Base-by-base conservation (phyloP, 2,113 vertebrate species). In the Malaclemys terrapin region DNA sequence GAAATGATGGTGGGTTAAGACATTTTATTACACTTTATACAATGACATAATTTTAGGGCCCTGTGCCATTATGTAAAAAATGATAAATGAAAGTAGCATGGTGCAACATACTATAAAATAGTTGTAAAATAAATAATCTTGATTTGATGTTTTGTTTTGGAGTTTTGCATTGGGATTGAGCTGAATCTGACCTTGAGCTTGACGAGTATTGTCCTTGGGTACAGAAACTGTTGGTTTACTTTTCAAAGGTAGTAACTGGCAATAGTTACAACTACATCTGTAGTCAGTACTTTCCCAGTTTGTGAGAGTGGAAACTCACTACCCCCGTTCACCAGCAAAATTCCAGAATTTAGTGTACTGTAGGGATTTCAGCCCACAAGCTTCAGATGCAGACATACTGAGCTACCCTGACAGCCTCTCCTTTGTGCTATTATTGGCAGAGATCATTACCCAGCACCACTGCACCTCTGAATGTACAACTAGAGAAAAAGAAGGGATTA, bases 211-310 rank as follows among this genome's bases (percentile, higher is more conserved):
- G 89, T 88, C 85, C 82, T 72, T 4, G 22, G 65, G n/a, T 10
- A 72, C 35, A 72, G n/a, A 72, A 38, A 72, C 29, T 1, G 0
- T 89, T 82, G 90, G 27, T 88, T 96, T 92, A 92, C n/a, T 90
- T 91, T 91, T 83, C 54, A 49, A 0, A 96, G 54, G 47, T 90
- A 82, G 12, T 86, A 47, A 42, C 89, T 96, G 45, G 19, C 89
- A 89, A 54, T 92, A 81, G 7, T 85, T 86, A 17, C 80, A 69
- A 2, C 59, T 16, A 91, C 2, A 84, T 81, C 79, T 92, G 8
- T 54, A 78, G n/a, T 86, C 93, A 97, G 13, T 80, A 93, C 85
- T 65, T 96, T 89, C 47, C 75, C 25, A 84, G 83, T 45, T 75
- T 9, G 1, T 94, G 81, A 94, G 95, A 90, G 50, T 75, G 52